Evolutionary conservation across 2,888 invertebrate species (phyloP).

Genomic region (Uropetala carovei): DNA sequence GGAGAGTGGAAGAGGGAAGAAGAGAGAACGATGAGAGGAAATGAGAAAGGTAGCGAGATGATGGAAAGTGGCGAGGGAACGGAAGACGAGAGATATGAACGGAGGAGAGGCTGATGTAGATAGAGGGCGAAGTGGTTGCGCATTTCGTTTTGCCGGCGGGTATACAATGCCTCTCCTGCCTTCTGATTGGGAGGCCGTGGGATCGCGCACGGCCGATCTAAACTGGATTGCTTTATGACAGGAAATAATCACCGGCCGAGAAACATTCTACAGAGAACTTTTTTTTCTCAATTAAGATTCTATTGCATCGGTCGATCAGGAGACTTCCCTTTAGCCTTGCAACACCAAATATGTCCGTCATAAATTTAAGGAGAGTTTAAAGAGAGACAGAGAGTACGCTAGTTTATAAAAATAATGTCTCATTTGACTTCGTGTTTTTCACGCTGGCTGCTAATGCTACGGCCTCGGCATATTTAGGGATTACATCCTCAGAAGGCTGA

Average conservation of each 20-base stretch:
- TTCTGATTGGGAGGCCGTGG: conserved; percentile 8
- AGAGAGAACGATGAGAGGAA: background rate
- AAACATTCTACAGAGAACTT: background rate
- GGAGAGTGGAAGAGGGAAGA: background rate
- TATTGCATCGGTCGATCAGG: background rate
- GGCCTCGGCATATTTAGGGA: too few species aligned
- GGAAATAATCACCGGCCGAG: conserved; percentile 16
- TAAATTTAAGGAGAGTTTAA: background rate
- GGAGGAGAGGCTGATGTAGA: background rate
- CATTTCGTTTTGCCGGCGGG: background rate
- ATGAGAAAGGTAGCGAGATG: background rate
- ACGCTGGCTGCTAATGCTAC: too few species aligned
- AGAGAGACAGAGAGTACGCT: too few species aligned
- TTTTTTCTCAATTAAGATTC: conserved; percentile 28
- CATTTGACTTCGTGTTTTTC: too few species aligned
- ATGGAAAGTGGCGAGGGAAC: background rate
- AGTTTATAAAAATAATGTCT: too few species aligned
- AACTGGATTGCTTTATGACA: conserved; percentile 32
- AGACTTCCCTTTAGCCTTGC: background rate
- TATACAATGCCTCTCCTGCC: background rate
- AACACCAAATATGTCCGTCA: background rate
- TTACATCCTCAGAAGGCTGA: too few species aligned
- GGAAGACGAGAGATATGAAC: background rate
- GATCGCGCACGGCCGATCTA: conserved; percentile 12
- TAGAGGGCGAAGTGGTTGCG: background rate